Conservation (phyloP, 2,888 invertebrate genomes). For the Synanthedon andrenaeformis region DNA sequence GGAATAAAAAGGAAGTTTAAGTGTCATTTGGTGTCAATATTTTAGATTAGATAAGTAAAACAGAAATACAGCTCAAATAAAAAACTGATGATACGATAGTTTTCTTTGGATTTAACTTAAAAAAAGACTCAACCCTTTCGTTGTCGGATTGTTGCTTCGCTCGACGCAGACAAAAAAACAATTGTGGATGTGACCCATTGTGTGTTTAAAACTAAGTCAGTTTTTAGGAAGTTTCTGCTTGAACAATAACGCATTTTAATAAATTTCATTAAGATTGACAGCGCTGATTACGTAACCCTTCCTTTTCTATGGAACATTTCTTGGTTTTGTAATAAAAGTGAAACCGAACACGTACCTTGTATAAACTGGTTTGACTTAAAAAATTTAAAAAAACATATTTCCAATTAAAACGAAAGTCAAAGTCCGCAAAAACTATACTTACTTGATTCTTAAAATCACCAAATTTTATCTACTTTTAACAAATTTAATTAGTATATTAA, state of each 20-base stretch:
- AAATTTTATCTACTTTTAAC: no score
- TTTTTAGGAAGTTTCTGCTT: conserved; percentile 53
- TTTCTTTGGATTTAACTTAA: conserved; percentile 30
- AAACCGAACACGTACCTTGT: neutral
- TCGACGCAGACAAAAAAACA: conserved; percentile 50
- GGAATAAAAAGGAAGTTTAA: conserved; percentile 14
- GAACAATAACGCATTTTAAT: conserved; percentile 64
- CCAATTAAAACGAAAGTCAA: no score
- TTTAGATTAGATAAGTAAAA: conserved; percentile 31
- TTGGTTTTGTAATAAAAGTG: neutral
- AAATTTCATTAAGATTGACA: conserved; percentile 67
- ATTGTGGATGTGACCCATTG: conserved; percentile 48
- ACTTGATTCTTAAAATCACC: no score
- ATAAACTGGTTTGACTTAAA: no score
- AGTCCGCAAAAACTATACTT: no score
- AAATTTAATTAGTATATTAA: no score
- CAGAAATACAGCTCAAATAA: conserved; percentile 29
- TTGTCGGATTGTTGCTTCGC: conserved; percentile 49
- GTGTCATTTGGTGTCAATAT: conserved; percentile 18
- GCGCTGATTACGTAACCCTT: conserved; percentile 52
- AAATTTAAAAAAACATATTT: no score
- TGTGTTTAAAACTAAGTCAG: conserved; percentile 49
- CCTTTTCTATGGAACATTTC: conserved; percentile 15
- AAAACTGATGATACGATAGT: conserved; percentile 49
- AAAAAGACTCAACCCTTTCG: conserved; percentile 56